phyloP scores from a whole-genome alignment of 2,888 invertebrate species.

The Flexamia atlantica region DNA sequence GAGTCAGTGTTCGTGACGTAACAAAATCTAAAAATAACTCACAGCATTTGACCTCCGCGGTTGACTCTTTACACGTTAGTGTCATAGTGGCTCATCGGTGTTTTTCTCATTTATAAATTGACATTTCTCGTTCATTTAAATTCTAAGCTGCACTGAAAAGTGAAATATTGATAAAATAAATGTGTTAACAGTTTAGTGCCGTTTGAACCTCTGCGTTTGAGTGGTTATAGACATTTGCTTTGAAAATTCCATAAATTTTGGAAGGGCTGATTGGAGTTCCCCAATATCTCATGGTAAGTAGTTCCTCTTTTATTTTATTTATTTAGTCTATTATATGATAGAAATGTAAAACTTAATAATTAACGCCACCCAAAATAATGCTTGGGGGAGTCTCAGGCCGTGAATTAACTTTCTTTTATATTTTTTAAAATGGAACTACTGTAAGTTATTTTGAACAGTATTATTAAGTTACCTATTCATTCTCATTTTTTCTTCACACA shows the following conservation, averaged over 20 bases:
- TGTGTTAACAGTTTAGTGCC: not conserved
- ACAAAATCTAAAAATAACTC: constrained; percentile 61
- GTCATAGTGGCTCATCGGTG: constrained; percentile 3
- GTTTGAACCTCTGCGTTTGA: not conserved
- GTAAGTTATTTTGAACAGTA: too few species aligned
- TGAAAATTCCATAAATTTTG: not conserved
- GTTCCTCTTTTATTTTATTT: not conserved
- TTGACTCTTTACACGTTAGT: constrained; percentile 44
- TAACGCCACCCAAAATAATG: too few species aligned
- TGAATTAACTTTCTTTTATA: too few species aligned
- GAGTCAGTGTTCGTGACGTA: constrained; percentile 46
- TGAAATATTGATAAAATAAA: not conserved
- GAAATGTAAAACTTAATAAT: too few species aligned
- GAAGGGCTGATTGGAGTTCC: constrained; percentile 5
- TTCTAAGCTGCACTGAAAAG: too few species aligned
- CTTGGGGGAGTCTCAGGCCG: too few species aligned
- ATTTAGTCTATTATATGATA: too few species aligned
- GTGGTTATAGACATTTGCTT: not conserved
- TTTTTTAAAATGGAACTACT: too few species aligned
- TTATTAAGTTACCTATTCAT: too few species aligned
- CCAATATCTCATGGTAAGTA: constrained; percentile 6
- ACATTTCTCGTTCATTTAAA: not conserved
- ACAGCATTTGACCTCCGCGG: constrained; percentile 59
- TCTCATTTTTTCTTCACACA: too few species aligned
- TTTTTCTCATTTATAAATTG: not conserved